A percentile compares a stretch with the other conserved stretches of the same genome.
Conservation (phyloP, 2,797 vertebrate species). For the Premnoplex brunnescens region DNA sequence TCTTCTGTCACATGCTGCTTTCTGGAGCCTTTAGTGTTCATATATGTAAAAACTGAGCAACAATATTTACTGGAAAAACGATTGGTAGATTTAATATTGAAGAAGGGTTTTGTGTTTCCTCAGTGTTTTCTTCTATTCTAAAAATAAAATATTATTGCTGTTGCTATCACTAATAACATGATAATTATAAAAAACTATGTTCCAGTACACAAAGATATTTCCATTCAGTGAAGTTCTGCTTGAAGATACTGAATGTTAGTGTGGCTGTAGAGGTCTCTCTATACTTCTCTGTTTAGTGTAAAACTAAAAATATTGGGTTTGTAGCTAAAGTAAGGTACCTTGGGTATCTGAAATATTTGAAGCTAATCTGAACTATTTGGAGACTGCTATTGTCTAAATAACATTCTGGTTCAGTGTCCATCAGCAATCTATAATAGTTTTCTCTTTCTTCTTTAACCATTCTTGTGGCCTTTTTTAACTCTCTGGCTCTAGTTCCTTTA, state of each 20-base stretch:
- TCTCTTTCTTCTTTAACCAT: not conserved
- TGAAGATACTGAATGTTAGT: not conserved
- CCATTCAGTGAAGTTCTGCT: not conserved
- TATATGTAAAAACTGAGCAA: not conserved
- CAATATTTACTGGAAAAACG: not conserved
- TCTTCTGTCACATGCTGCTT: not conserved
- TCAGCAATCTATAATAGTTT: not conserved
- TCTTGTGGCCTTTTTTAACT: not conserved
- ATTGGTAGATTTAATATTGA: not conserved
- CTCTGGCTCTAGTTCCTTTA: not conserved
- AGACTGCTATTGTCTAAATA: not conserved
- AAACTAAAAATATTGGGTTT: not conserved
- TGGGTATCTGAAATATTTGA: not conserved
- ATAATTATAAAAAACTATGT: not conserved
- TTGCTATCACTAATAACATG: not conserved
- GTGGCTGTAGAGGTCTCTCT: not conserved
- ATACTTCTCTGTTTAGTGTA: not conserved
- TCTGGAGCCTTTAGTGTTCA: not conserved
- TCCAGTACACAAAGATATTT: not conserved
- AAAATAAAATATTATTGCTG: not conserved
- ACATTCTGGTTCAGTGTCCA: not conserved
- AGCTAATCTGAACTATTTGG: not conserved
- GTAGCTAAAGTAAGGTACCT: not conserved
- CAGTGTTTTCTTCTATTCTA: not conserved
- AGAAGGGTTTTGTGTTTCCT: not conserved